Conservation (phyloP, 2,888 invertebrate genomes). For the Bombylius major region DNA sequence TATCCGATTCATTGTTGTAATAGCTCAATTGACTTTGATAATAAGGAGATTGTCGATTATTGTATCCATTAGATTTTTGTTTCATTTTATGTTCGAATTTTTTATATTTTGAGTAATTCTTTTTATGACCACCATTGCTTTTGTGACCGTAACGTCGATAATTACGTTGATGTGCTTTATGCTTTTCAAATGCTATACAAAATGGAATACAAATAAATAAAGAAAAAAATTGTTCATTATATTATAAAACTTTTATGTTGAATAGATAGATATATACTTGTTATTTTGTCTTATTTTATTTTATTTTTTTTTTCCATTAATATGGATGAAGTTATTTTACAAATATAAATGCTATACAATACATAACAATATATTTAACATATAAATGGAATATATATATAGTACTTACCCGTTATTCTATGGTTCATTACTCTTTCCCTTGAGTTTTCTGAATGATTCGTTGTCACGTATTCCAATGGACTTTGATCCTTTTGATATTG, state of each 20-base stretch:
- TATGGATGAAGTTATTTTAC: too few species aligned
- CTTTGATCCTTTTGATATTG: constrained; percentile 13
- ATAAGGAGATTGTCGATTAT: constrained; percentile 18
- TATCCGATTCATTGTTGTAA: constrained; percentile 21
- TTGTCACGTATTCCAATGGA: not conserved
- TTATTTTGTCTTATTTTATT: too few species aligned
- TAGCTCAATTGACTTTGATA: constrained; percentile 32
- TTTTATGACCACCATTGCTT: constrained; percentile 23
- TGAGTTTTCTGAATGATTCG: constrained; percentile 13
- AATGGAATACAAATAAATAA: constrained; percentile 6
- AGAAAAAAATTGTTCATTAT: not conserved
- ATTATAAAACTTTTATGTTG: too few species aligned
- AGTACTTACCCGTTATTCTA: constrained; percentile 14
- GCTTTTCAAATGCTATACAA: constrained; percentile 24
- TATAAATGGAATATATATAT: too few species aligned
- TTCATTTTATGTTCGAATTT: constrained; percentile 7
- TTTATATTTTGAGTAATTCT: constrained; percentile 21
- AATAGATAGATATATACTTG: too few species aligned
- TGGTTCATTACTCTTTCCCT: constrained; percentile 16
- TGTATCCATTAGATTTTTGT: not conserved
- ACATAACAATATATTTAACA: too few species aligned
- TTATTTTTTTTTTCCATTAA: too few species aligned
- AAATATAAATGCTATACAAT: too few species aligned
- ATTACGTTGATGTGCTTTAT: constrained; percentile 27
- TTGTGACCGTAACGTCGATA: constrained; percentile 29